These are phyloP conservation scores for Arctopsyche grandis DNA, from an alignment of 1,140 invertebrate genomes.

Conservation along the genomic window DNA sequence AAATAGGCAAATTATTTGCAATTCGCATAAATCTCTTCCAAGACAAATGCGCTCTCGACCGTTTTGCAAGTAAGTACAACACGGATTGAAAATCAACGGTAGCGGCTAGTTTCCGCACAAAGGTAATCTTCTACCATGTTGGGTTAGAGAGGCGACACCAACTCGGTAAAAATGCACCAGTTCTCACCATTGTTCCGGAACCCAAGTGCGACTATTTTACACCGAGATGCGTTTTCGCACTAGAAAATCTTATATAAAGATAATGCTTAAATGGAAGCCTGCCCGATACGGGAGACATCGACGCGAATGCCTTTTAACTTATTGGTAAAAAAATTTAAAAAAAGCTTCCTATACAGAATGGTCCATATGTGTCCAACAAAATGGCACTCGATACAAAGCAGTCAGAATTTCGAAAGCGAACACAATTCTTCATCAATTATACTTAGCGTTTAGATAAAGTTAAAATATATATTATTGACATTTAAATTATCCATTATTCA, in stretches of 20 bases:
- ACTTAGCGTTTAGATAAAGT: no score
- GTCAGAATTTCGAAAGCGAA: no score
- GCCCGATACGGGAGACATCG: not conserved
- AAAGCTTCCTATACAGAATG: not conserved
- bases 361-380: not conserved
- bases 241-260: constrained; percentile 24
- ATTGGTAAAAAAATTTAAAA: not conserved
- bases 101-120: constrained; percentile 24
- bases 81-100: constrained; percentile 14
- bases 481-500: no score
- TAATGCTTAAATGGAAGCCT: constrained; percentile 1
- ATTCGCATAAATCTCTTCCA: not conserved
- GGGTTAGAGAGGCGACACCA: constrained; percentile 24
- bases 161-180: constrained; percentile 8
- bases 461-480: no score
- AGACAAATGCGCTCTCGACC: not conserved
- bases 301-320: not conserved
- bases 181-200: constrained; percentile 38
- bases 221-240: constrained; percentile 31
- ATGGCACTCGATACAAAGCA: no score
- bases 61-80: not conserved
- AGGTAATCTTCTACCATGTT: constrained; percentile 39
- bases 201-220: constrained; percentile 26
- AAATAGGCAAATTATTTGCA: constrained; percentile 20
- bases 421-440: no score